Evolutionary conservation across 2,113 vertebrate genomes (phyloP).

Genomic region (Riparia riparia): DNA sequence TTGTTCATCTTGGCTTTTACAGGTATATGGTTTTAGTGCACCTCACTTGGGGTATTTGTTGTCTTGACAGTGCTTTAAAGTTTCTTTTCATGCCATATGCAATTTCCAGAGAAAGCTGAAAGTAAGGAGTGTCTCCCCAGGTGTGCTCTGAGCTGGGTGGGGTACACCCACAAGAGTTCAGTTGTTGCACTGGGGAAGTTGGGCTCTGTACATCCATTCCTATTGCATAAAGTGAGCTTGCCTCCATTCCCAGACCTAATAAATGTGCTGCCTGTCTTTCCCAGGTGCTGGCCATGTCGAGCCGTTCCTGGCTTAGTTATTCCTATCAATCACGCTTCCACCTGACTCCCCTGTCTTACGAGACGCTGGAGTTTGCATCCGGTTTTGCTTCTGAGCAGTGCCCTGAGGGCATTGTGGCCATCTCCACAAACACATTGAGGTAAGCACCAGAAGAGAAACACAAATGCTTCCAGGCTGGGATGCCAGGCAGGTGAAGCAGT

Average conservation of each 20-base stretch:
- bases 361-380: conserved; percentile 95
- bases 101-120: not conserved
- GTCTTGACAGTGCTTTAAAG: not conserved
- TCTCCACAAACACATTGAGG: conserved; percentile 98
- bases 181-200: not conserved
- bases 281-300: conserved; percentile 98
- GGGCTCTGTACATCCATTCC: accelerated
- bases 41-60: not conserved
- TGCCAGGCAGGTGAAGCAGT: not conserved
- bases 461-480: accelerated
- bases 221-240: not conserved
- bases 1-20: not conserved
- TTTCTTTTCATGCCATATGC: accelerated
- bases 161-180: not conserved
- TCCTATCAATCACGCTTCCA: conserved; percentile 98
- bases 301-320: conserved; percentile 97
- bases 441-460: conserved; percentile 40
- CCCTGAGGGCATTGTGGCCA: conserved; percentile 97
- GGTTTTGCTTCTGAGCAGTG: conserved; percentile 98
- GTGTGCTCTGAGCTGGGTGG: not conserved
- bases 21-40: not conserved
- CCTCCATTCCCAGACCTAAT: not conserved
- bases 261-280: not conserved
- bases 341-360: conserved; percentile 93
- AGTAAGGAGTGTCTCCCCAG: not conserved